Evolutionary conservation across 1,140 invertebrate species (phyloP), one percentile per base, ranked within the genome.

Genomic region (Ylistrum balloti): DNA sequence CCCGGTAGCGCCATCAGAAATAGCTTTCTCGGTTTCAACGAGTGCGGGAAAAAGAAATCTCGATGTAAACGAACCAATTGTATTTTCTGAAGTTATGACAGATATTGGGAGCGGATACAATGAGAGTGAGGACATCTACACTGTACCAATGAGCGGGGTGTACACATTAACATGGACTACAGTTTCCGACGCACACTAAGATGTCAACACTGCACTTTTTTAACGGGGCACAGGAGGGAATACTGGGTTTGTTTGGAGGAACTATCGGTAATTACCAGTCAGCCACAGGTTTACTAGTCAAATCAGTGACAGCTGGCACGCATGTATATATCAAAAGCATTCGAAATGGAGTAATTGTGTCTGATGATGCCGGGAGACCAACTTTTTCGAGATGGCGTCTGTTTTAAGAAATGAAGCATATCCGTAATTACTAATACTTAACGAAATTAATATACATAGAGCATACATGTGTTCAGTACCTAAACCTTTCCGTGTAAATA

Each of bases 351-450:
- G 28, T n/a, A 5, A n/a, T 74, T 74, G 56, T 74, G 17, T 74
- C 56, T 0, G 11, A 74, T n/a, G 9, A 9, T n/a, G 22, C n/a
- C 0, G 56, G 1, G n/a, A 74, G 17, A 28, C 28, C 56, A 17
- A 74, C 56, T 74, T 74, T 74, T 74, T 74, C 56, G 28, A n/a
- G 56, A 28, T 74, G 56, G 56, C 22, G 56, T 28, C 56, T 74
- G 22, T 74, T 74, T 74, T 74, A n/a, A n/a, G n/a, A n/a, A n/a
- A n/a, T n/a, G n/a, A n/a, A n/a, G n/a, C n/a, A n/a, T n/a, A n/a
- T n/a, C n/a, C n/a, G n/a, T n/a, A n/a, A n/a, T n/a, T n/a, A n/a
- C n/a, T n/a, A n/a, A n/a, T n/a, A n/a, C n/a, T n/a, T n/a, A n/a
- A n/a, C n/a, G n/a, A n/a, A n/a, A n/a, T n/a, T n/a, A n/a, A n/a